Percentiles rank a stretch among this genome's conserved stretches.
Conservation (phyloP, 2,888 invertebrate genomes). For the Sarcophaga subvicina region DNA sequence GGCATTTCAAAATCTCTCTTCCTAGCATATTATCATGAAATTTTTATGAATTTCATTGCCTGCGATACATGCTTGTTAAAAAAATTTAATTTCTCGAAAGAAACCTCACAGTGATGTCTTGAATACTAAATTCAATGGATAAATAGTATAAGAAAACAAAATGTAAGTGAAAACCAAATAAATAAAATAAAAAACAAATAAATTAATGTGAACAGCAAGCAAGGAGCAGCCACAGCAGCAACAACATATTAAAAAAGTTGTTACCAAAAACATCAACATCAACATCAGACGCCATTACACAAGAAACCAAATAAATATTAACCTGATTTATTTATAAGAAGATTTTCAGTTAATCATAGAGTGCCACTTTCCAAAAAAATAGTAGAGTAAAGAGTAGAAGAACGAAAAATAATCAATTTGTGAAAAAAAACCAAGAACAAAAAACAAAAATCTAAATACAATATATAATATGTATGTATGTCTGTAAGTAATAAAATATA, state of each 20-base stretch:
- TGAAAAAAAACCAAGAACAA: too few relatives aligned
- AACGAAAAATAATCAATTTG: too few relatives aligned
- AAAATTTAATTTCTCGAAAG: conserved; percentile 43
- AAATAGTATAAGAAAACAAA: not conserved
- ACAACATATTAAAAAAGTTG: not conserved
- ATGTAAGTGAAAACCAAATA: not conserved
- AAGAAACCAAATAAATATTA: conserved; percentile 51
- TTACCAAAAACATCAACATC: conserved; percentile 17
- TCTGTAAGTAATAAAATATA: conserved; percentile 40
- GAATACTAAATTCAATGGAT: conserved; percentile 41
- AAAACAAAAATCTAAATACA: conserved; percentile 7
- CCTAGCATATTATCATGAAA: conserved; percentile 53
- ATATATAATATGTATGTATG: conserved; percentile 1
- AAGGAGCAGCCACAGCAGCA: too few relatives aligned
- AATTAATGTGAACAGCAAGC: too few relatives aligned
- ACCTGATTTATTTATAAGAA: conserved; percentile 66
- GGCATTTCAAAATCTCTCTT: conserved; percentile 44
- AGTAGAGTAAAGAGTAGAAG: too few relatives aligned
- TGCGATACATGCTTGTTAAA: conserved; percentile 51
- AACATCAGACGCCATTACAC: conserved; percentile 4
- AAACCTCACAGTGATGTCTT: conserved; percentile 58
- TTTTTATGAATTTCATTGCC: conserved; percentile 30
- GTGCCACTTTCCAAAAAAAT: conserved; percentile 56
- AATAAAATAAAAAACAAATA: not conserved
- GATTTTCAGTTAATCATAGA: conserved; percentile 62